Percentiles rank a stretch among this genome's conserved stretches.
Conservation (phyloP, 1,140 invertebrate genomes). For the Euschistus heros region DNA sequence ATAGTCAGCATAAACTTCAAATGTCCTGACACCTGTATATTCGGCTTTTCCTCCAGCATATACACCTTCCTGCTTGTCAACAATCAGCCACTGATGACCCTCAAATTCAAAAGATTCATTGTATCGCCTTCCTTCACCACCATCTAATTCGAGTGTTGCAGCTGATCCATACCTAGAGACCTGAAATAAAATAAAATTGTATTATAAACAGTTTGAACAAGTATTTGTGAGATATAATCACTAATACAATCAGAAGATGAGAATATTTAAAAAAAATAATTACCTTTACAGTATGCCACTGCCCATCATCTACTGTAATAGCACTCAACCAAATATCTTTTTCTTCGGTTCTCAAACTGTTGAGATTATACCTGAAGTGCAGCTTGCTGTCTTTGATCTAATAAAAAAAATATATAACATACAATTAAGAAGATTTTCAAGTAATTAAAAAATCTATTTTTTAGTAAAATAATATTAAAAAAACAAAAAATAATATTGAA, state of each 20-base stretch:
- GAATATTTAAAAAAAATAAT: conserved; percentile 34
- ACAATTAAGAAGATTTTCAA: too few relatives aligned
- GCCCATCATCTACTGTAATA: conserved; percentile 86
- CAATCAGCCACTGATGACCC: conserved; percentile 82
- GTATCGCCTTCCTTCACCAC: conserved; percentile 86
- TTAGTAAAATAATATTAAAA: neutral
- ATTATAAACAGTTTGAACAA: too few relatives aligned
- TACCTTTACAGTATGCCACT: conserved; percentile 89
- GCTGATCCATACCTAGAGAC: conserved; percentile 76
- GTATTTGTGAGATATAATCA: too few relatives aligned
- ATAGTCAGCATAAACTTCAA: conserved; percentile 91
- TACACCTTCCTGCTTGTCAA: conserved; percentile 89
- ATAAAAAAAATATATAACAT: conserved; percentile 18
- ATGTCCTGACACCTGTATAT: conserved; percentile 81
- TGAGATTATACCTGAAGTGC: conserved; percentile 86
- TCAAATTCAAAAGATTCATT: conserved; percentile 87
- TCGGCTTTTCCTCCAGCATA: conserved; percentile 91
- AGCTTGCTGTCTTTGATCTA: conserved; percentile 78
- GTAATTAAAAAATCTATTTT: too few relatives aligned
- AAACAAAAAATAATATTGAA: conserved; percentile 11
- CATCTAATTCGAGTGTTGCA: conserved; percentile 86
- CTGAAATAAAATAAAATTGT: conserved; percentile 20
- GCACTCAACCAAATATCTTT: conserved; percentile 81
- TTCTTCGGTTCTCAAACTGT: conserved; percentile 79
- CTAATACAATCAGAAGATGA: too few relatives aligned